These are phyloP conservation scores for Drosophila neutralis DNA, from an alignment of 2,888 invertebrate genomes.

Conservation along the genomic window DNA sequence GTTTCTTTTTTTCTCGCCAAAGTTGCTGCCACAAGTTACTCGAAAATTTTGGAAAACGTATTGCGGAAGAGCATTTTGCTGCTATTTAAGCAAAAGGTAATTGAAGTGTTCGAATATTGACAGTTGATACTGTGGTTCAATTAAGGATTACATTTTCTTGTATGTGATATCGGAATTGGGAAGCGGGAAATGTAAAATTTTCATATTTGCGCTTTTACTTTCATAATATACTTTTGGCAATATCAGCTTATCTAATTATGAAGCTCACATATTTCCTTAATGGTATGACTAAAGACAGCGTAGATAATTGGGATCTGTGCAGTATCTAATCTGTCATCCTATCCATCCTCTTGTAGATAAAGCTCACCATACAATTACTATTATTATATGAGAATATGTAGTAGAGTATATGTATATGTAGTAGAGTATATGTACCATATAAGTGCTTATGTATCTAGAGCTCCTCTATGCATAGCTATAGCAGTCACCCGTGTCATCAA, in stretches of 20 bases:
- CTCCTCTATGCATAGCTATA: neutral
- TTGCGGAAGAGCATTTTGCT: neutral
- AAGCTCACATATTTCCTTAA: neutral
- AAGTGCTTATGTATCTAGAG: neutral
- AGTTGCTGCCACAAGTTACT: constrained; percentile 4
- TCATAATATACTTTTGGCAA: neutral
- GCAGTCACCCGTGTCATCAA: neutral
- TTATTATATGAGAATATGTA: neutral
- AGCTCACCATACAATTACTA: neutral
- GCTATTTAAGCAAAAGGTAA: constrained; percentile 35
- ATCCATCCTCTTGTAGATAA: neutral
- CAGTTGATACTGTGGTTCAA: neutral
- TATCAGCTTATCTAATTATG: neutral
- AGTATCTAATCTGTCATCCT: neutral
- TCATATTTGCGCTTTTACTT: neutral
- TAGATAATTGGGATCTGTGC: neutral
- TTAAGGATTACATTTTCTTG: neutral
- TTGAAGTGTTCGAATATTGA: neutral
- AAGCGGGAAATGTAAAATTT: neutral
- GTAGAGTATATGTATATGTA: too few relatives aligned
- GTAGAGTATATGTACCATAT: neutral
- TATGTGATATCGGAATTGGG: neutral
- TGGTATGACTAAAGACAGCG: neutral
- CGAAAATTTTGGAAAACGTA: constrained; percentile 31
- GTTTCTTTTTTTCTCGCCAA: constrained; percentile 8